These are phyloP conservation scores for Eublepharis macularius DNA, from an alignment of 2,113 vertebrate species.

Conservation along the genomic window DNA sequence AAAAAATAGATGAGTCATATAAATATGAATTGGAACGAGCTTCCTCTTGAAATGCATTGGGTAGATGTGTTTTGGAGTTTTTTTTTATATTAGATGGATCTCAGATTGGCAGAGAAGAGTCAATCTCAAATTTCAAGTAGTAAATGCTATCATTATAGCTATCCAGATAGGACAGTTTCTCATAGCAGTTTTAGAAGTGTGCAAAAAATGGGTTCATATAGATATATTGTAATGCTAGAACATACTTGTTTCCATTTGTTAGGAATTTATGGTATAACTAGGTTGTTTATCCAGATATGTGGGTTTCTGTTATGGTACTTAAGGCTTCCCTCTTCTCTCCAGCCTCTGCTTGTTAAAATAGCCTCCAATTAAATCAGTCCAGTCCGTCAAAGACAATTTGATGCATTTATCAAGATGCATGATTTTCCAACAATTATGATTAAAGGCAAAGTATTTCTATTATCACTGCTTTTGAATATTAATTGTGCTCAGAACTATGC, in stretches of 20 bases:
- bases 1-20: not conserved
- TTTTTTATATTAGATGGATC: slow-evolving; percentile 20
- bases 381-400: not conserved
- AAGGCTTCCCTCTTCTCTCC: not conserved
- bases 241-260: accelerated
- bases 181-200: not conserved
- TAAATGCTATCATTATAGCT: not conserved
- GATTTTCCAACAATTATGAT: not conserved
- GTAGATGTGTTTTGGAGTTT: not conserved
- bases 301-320: not conserved
- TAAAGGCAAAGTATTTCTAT: not conserved
- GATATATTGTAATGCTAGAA: accelerated
- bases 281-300: no score
- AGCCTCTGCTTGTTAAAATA: not conserved
- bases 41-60: accelerated
- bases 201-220: not conserved
- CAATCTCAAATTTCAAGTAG: not conserved
- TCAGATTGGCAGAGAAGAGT: not conserved
- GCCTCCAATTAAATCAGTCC: accelerated
- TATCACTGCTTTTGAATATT: not conserved
- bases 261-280: not conserved
- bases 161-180: not conserved
- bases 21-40: accelerated
- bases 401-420: not conserved
- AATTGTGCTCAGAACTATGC: not conserved